Percentiles rank a stretch among this genome's conserved stretches.
These are phyloP conservation scores for Acanthosepion esculentum DNA, from an alignment of 2,888 invertebrate species.

Conservation along the genomic window DNA sequence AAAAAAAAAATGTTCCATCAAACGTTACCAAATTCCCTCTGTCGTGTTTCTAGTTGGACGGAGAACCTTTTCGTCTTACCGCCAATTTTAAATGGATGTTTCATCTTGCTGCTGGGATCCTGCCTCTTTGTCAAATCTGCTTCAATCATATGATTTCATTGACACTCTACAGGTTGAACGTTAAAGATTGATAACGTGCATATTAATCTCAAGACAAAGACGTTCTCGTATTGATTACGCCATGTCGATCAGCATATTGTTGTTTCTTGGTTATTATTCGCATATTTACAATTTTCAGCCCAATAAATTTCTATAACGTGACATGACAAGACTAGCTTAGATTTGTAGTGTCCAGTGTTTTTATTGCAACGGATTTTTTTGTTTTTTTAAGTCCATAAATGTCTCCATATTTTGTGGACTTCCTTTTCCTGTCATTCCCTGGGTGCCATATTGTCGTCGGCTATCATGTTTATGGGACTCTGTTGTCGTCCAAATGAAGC, in stretches of 20 bases:
- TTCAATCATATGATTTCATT: no score
- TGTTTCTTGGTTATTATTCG: background rate
- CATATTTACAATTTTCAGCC: background rate
- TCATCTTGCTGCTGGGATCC: no score
- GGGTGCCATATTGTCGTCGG: constrained; percentile 20
- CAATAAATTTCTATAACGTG: background rate
- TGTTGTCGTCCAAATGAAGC: background rate
- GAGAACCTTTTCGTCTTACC: no score
- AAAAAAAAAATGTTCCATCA: no score
- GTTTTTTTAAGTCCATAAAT: background rate
- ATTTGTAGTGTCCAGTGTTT: background rate
- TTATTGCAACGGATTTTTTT: background rate
- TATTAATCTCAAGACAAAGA: background rate
- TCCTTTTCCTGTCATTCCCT: background rate
- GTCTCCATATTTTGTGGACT: background rate
- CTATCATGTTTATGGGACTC: constrained; percentile 18
- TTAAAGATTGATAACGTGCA: background rate
- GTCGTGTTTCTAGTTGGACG: no score
- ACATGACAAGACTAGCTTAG: background rate
- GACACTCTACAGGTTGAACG: background rate
- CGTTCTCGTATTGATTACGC: background rate
- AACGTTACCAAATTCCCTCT: no score
- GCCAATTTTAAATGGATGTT: no score
- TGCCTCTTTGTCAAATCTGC: no score
- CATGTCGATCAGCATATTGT: background rate